These are phyloP conservation scores for Gambusia holbrooki DNA, from an alignment of 2,113 vertebrate species.

Conservation along the genomic window DNA sequence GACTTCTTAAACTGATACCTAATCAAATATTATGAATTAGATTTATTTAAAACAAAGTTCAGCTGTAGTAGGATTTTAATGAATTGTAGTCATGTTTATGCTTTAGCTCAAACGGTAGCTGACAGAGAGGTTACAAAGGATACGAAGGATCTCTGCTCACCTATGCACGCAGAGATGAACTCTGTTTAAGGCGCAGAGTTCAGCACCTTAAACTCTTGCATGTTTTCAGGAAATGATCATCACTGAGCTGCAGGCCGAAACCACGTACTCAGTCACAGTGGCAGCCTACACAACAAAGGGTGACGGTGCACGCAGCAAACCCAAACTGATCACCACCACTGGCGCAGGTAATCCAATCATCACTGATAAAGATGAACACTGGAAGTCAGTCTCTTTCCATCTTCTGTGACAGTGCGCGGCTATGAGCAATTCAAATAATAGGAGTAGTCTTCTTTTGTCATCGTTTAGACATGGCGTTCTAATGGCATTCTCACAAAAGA, in stretches of 20 bases:
- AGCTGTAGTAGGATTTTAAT: neutral
- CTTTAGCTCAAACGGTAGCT: too few relatives aligned
- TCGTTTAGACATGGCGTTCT: neutral
- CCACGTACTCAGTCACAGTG: slow-evolving; percentile 94
- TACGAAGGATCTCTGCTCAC: neutral
- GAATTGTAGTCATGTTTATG: neutral
- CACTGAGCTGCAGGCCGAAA: slow-evolving; percentile 93
- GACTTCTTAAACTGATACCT: neutral
- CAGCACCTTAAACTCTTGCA: slow-evolving; percentile 32
- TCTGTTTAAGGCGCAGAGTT: neutral
- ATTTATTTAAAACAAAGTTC: neutral
- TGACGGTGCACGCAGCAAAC: slow-evolving; percentile 98
- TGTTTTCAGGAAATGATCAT: slow-evolving; percentile 94
- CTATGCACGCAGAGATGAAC: neutral
- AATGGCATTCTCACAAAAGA: neutral
- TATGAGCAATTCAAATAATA: neutral
- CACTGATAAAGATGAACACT: neutral
- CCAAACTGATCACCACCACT: slow-evolving; percentile 92
- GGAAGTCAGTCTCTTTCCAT: neutral
- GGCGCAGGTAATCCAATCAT: slow-evolving; percentile 88
- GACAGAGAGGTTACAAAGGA: neutral
- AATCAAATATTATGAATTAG: neutral
- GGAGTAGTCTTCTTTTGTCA: neutral
- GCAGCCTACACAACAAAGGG: slow-evolving; percentile 98
- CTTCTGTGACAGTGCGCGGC: neutral